These are phyloP conservation scores for Leptopilina boulardi DNA, from an alignment of 1,140 invertebrate species.

Conservation along the genomic window DNA sequence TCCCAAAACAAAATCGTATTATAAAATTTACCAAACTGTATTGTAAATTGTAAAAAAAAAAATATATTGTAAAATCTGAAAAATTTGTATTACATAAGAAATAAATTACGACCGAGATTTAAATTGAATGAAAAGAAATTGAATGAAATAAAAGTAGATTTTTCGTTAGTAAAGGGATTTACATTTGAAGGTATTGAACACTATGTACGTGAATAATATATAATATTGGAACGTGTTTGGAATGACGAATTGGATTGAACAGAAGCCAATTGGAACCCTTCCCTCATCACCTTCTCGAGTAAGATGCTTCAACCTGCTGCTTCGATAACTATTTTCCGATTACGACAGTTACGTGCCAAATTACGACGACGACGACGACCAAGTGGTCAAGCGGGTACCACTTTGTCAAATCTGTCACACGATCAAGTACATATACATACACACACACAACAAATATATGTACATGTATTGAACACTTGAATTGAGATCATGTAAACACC, in stretches of 20 bases:
- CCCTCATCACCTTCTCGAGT: constrained; percentile 8
- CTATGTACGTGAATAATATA: not conserved
- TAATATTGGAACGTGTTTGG: constrained; percentile 8
- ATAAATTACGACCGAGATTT: not conserved
- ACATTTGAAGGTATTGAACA: not conserved
- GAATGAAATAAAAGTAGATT: not conserved
- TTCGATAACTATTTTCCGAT: constrained; percentile 30
- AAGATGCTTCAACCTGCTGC: not conserved
- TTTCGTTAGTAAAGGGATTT: no score
- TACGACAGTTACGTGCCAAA: constrained; percentile 31
- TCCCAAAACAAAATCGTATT: no score
- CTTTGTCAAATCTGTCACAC: constrained; percentile 30
- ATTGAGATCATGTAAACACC: constrained; percentile 26
- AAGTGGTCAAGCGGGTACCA: constrained; percentile 20
- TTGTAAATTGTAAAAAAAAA: no score
- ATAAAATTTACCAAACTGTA: no score
- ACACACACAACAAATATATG: no score
- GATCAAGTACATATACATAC: no score
- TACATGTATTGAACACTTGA: constrained; percentile 10
- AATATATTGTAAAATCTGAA: no score
- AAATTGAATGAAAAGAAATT: not conserved
- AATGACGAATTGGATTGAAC: constrained; percentile 25
- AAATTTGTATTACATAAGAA: no score
- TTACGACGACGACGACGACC: not conserved
- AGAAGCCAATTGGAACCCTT: constrained; percentile 27